Conservation (phyloP, 2,888 invertebrate genomes). For the Lasioglossum malachurum region DNA sequence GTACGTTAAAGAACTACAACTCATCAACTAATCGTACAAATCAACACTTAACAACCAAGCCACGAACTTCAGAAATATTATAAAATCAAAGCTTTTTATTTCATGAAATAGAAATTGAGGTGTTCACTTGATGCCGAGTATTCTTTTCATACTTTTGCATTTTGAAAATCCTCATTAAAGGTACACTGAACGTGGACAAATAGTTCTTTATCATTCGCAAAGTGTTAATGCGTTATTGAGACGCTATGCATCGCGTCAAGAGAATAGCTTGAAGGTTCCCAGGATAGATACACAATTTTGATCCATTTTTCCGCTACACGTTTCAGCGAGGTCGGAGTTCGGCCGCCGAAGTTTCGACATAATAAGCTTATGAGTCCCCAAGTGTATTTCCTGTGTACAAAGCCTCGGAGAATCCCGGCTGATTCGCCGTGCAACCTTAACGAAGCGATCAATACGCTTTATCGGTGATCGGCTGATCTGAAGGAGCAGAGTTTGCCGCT, state of each 20-base stretch:
- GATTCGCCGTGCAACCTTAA: slow-evolving; percentile 59
- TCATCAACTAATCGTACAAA: background rate
- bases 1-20: background rate
- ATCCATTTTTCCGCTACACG: background rate
- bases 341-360: background rate
- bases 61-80: no score
- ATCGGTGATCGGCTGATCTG: slow-evolving; percentile 65
- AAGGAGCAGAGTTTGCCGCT: slow-evolving; percentile 39
- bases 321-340: background rate
- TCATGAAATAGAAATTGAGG: no score
- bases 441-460: slow-evolving; percentile 73
- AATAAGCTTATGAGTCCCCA: slow-evolving; percentile 27
- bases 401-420: slow-evolving; percentile 30
- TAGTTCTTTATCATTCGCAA: background rate
- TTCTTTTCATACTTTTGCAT: background rate
- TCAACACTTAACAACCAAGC: background rate
- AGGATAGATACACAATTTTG: background rate
- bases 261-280: background rate
- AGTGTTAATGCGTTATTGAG: background rate
- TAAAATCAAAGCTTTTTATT: no score
- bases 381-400: slow-evolving; percentile 21
- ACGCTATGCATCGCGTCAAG: background rate
- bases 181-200: background rate
- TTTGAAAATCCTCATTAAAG: background rate
- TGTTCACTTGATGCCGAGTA: no score